These are phyloP conservation scores for Augochlorella aurata DNA, from an alignment of 2,888 invertebrate genomes.

Conservation along the genomic window DNA sequence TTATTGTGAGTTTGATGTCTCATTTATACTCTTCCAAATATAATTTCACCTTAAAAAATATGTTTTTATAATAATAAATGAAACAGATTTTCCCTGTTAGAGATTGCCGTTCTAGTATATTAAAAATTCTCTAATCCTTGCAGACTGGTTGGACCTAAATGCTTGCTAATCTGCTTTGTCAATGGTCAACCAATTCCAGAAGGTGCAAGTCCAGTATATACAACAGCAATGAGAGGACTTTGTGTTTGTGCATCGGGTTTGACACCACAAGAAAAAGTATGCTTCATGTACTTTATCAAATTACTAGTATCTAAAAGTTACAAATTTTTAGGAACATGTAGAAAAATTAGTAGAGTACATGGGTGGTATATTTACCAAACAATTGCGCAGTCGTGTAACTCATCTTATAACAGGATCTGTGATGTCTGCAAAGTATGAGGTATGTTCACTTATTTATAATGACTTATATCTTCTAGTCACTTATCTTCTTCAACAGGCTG, in stretches of 20 bases:
- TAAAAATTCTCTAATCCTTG: constrained; percentile 65
- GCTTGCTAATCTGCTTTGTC: constrained; percentile 88
- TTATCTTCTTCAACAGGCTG: constrained; percentile 83
- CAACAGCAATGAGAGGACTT: constrained; percentile 90
- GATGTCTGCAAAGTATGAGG: constrained; percentile 90
- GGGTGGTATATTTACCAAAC: constrained; percentile 88
- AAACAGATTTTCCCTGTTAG: no score
- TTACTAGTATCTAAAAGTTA: constrained; percentile 3
- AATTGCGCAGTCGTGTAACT: constrained; percentile 87
- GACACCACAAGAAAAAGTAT: constrained; percentile 82
- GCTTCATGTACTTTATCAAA: background rate
- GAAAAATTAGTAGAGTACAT: constrained; percentile 87
- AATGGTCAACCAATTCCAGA: constrained; percentile 89
- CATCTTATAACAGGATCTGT: constrained; percentile 92
- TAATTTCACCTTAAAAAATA: no score
- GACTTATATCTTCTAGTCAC: background rate
- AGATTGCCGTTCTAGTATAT: background rate
- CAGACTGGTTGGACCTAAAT: constrained; percentile 92
- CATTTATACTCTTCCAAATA: background rate
- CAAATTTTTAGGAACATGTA: constrained; percentile 83
- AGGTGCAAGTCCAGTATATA: constrained; percentile 89
- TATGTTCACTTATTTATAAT: constrained; percentile 71
- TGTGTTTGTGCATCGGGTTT: constrained; percentile 86
- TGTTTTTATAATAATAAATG: no score
- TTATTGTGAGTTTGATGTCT: background rate